phyloP scores from a whole-genome alignment of 2,797 vertebrate genomes.

The Eupleurogrammus muticus region DNA sequence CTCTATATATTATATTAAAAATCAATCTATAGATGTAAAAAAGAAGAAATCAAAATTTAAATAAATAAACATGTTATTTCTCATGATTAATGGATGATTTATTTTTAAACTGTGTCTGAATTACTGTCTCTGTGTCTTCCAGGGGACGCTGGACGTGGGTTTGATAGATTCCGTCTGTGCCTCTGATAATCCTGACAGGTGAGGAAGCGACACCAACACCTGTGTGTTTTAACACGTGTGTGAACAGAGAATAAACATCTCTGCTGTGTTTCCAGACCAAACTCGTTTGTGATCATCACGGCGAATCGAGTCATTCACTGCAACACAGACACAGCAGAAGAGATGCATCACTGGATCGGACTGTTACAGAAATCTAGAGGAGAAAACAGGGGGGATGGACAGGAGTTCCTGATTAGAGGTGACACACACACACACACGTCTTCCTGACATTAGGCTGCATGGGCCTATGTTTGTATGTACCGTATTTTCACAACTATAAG shows the following conservation, averaged over 20 bases:
- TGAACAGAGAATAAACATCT: background rate
- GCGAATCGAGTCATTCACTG: conserved; percentile 90
- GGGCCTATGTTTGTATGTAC: too few relatives aligned
- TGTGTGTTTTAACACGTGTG: background rate
- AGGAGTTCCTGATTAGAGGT: conserved; percentile 89
- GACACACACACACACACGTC: conserved; percentile 28
- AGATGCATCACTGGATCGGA: conserved; percentile 92
- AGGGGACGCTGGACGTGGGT: conserved; percentile 90
- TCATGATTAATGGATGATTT: too few relatives aligned
- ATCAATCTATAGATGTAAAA: too few relatives aligned
- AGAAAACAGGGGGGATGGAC: conserved; percentile 84
- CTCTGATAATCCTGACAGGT: conserved; percentile 90
- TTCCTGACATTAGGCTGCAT: too few relatives aligned
- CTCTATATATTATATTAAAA: too few relatives aligned
- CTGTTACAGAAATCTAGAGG: conserved; percentile 89
- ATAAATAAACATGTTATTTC: too few relatives aligned
- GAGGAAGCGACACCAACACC: background rate
- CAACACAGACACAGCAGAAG: conserved; percentile 87
- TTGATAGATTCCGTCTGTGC: conserved; percentile 90
- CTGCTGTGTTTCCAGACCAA: conserved; percentile 76
- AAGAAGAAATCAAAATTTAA: too few relatives aligned
- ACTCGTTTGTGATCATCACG: conserved; percentile 91
- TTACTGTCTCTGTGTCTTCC: background rate
- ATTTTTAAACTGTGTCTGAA: too few relatives aligned
- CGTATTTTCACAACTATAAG: too few relatives aligned